Percentiles rank a stretch among this genome's conserved stretches.
phyloP scores from a whole-genome alignment of 2,888 invertebrate genomes.

The Tetanocera ferruginea region DNA sequence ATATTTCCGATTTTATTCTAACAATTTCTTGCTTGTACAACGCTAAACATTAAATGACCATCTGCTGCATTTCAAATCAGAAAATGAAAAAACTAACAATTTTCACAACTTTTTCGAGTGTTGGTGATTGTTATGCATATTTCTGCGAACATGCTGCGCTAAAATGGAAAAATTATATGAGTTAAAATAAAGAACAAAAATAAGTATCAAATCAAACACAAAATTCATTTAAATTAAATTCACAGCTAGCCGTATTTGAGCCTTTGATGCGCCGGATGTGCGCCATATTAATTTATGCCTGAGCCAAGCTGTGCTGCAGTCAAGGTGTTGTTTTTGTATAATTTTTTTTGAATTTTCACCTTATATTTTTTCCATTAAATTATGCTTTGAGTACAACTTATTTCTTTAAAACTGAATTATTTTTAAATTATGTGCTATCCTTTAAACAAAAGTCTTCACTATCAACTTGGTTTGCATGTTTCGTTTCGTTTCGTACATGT shows the following conservation, averaged over 20 bases:
- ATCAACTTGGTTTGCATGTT: background rate
- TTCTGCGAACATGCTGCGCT: background rate
- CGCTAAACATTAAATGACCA: background rate
- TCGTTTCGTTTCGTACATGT: background rate
- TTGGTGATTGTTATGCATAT: background rate
- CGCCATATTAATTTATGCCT: slow-evolving; percentile 25
- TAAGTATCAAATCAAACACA: slow-evolving; percentile 17
- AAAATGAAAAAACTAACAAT: background rate
- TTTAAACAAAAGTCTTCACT: background rate
- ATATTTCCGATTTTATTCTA: background rate
- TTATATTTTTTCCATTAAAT: background rate
- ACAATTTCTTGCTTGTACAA: background rate
- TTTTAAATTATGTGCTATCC: background rate
- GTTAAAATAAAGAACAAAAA: background rate
- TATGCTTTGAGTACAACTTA: background rate
- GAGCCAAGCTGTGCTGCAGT: background rate
- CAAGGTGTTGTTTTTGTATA: background rate
- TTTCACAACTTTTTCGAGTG: slow-evolving; percentile 1
- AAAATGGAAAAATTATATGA: background rate
- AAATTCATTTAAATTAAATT: slow-evolving; percentile 27
- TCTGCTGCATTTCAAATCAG: background rate
- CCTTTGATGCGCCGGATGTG: slow-evolving; percentile 17
- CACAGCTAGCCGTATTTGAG: background rate
- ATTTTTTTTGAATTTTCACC: background rate
- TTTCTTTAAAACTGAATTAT: background rate